Percentiles rank a stretch among this genome's conserved stretches.
Conservation (phyloP, 2,113 vertebrate species). For the Carassius carassius region DNA sequence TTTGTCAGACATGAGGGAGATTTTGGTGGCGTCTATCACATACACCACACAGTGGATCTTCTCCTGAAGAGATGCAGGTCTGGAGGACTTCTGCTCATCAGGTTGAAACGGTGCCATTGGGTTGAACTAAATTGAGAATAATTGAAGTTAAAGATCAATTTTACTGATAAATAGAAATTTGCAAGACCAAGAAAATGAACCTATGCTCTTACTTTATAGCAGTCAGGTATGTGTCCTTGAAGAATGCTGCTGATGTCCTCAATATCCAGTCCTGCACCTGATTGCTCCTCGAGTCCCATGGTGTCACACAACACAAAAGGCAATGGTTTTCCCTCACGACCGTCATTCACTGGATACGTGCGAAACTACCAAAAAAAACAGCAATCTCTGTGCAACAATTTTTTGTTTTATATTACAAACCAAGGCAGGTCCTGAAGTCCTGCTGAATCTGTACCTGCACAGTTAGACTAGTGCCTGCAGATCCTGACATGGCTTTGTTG, state of each 20-base stretch:
- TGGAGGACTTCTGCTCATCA: conserved; percentile 1
- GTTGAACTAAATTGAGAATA: conserved; percentile 48
- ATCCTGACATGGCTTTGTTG: conserved; percentile 69
- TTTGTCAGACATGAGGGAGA: conserved; percentile 61
- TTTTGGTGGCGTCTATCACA: conserved; percentile 67
- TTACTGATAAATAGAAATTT: conserved; percentile 37
- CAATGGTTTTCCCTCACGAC: conserved; percentile 45
- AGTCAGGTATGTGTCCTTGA: conserved; percentile 69
- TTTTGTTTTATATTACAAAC: conserved; percentile 10
- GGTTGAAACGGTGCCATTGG: conserved; percentile 19
- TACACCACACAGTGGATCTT: conserved; percentile 67
- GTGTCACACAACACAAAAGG: conserved; percentile 73
- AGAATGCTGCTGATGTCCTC: conserved; percentile 67
- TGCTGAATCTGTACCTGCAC: conserved; percentile 60
- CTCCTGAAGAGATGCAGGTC: conserved; percentile 42
- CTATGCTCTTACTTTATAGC: conserved; percentile 66
- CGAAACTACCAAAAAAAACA: conserved; percentile 61
- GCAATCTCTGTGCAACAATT: not conserved
- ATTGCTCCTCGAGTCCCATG: conserved; percentile 72
- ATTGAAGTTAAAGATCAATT: conserved; percentile 50
- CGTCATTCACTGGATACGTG: conserved; percentile 64
- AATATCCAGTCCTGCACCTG: conserved; percentile 65
- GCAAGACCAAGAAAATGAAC: not conserved
- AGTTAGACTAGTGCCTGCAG: conserved; percentile 69
- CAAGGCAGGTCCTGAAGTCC: not conserved